phyloP scores from a whole-genome alignment of 2,113 vertebrate species.

The Neopipo cinnamomea region DNA sequence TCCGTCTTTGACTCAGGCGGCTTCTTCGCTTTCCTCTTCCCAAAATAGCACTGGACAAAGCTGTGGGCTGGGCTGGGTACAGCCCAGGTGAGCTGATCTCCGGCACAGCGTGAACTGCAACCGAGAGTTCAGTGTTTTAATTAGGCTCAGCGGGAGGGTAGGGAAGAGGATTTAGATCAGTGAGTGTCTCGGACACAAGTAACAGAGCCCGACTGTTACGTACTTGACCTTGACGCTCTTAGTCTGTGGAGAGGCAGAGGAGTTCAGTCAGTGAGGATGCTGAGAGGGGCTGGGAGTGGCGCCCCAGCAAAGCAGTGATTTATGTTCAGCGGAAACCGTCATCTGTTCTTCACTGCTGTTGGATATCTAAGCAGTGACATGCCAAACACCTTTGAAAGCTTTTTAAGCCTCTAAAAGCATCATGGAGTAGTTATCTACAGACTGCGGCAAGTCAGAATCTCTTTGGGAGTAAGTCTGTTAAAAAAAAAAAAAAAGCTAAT shows the following conservation, averaged over 20 bases:
- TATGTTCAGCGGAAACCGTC: background rate
- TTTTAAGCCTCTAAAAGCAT: background rate
- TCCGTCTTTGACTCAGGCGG: accelerated
- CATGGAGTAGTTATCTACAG: accelerated
- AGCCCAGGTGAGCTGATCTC: background rate
- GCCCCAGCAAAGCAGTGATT: accelerated
- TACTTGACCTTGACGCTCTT: background rate
- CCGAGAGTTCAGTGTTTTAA: background rate
- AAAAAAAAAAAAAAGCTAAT: background rate
- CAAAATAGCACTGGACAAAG: accelerated
- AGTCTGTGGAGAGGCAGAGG: background rate
- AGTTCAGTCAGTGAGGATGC: accelerated
- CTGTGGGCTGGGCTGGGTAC: background rate
- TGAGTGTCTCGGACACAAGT: background rate
- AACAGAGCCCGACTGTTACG: too few species aligned
- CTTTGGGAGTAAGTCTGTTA: background rate
- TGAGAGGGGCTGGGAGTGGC: background rate
- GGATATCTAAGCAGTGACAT: background rate
- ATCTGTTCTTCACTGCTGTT: background rate
- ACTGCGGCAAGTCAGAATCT: background rate
- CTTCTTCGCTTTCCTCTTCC: background rate
- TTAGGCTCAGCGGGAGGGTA: background rate
- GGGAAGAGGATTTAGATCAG: background rate
- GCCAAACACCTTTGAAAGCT: background rate
- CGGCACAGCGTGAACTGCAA: background rate